Percentiles rank a stretch among this genome's conserved stretches.
Evolutionary conservation across 2,797 vertebrate genomes (phyloP).

Genomic region (Perodicticus potto): DNA sequence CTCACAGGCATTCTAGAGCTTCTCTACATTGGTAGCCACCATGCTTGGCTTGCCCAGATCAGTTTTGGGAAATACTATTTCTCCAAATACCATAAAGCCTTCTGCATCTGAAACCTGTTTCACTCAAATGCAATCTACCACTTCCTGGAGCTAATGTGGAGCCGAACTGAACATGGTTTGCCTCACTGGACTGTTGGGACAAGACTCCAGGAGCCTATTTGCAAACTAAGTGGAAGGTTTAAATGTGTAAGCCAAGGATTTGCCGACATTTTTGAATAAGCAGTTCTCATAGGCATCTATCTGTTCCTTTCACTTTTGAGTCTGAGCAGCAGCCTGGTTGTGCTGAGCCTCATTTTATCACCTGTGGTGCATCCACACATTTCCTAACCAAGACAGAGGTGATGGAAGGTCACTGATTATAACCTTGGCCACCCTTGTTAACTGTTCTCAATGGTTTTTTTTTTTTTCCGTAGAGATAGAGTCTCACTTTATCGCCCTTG

Average conservation of each 20-base stretch:
- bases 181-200: background rate
- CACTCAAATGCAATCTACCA: background rate
- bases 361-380: background rate
- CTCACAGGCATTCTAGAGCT: background rate
- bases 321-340: background rate
- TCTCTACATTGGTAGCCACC: background rate
- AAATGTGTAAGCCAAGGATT: accelerated
- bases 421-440: accelerated
- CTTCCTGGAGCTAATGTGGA: background rate
- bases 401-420: background rate
- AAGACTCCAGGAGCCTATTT: background rate
- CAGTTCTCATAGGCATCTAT: too few relatives aligned
- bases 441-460: background rate
- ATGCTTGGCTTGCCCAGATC: background rate
- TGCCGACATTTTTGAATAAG: background rate
- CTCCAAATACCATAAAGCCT: background rate
- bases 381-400: background rate
- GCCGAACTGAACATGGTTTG: background rate
- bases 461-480: too few relatives aligned
- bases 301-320: too few relatives aligned
- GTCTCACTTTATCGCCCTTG: too few relatives aligned
- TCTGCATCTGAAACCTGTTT: background rate
- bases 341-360: background rate
- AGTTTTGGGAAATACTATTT: background rate
- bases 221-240: background rate